Evolutionary conservation across 2,797 vertebrate genomes (phyloP), one percentile per base, ranked within the genome.

Genomic region (Nasua narica): DNA sequence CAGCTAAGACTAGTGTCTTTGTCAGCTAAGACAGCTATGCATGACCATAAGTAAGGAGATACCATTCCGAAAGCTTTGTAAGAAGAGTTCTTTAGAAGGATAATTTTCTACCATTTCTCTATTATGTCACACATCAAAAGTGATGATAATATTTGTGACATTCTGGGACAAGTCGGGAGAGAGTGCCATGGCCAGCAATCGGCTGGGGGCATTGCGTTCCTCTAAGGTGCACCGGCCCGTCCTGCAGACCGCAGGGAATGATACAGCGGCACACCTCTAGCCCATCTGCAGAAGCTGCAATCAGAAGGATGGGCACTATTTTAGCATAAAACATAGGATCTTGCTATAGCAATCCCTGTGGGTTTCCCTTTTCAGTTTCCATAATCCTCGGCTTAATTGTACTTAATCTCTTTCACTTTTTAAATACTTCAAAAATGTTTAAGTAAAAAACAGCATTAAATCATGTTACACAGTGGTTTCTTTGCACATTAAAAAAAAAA

Each of bases 391-490:
- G 37, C 16, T 54, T 87, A 77, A 86, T 79, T 85, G 67, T 43
- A 87, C 27, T 81, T 72, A 62, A 81, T 81, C 60, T 46, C 21
- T 70, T 79, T 78, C 8, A 52, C 9, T 37, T 79, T 86, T 78
- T 69, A 60, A 79, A 78, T 18, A 40, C 69, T 90, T 81, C 29
- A 81, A 35, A 85, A n/a, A 29, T 54, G 54, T 43, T 91, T 62
- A 95, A 52, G 32, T 91, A 87, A 48, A 91, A 81, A 40, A 50
- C 29, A 78, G 25, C 23, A 87, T 87, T 81, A 95, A 92, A 87
- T 78, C n/a, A 12, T 65, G 65, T 67, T 81, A 74, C 48, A 91
- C 10, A 81, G 54, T 56, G 11, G 2, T 65, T 87, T 87, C 46
- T 37, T 79, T 46, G 81, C 54, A 81, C 32, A 29, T 76, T n/a